Evolutionary conservation across 2,113 vertebrate genomes (phyloP), one percentile per base, ranked within the genome.

Genomic region (Urocolius indicus): DNA sequence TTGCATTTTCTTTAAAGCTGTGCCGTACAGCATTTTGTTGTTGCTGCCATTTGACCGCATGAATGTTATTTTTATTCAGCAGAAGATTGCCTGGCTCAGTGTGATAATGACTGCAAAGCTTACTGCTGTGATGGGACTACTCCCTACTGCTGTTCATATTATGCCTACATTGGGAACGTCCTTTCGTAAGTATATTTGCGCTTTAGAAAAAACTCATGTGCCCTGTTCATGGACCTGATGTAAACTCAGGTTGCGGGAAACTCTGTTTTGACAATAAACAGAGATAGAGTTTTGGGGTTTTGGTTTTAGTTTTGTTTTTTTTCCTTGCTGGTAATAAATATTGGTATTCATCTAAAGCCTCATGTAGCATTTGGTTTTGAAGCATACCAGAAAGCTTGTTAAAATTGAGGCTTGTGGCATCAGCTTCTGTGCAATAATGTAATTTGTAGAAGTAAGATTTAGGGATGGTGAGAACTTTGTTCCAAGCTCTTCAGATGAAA

Each of bases 61-160:
- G 27, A n/a, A n/a, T 61, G 23, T 96, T 91, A 63, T 77, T 97
- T 96, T 95, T 94, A 91, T 97, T 92, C 83, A 90, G 83, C 96
- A 99, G 99, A 98, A 65, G 71, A 95, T 24, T 97, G 97, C 36
- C 94, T 98, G 73, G 98, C 98, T 84, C 98, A 98, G 94, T 99
- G 99, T 95, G 97, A 97, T 95, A 98, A 98, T 87, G 98, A 98
- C 94, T 99, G 98, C 87, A 90, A 98, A 24, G 98, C 99, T 89
- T 99, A 99, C 92, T 99, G 99, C 97, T 99, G 99, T 30, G 98
- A 99, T 89, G 99, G 99, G 57, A 97, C 97, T 32, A 95, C 99
- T 1, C 98, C 99, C 57, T 99, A 99, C 98, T 99, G 99, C 94
- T 99, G 99, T 93, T 99, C 99, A 9, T 99, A 99, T 98, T 99